phyloP scores from a whole-genome alignment of 2,888 invertebrate species.

The Chrysopilus asiliformis region DNA sequence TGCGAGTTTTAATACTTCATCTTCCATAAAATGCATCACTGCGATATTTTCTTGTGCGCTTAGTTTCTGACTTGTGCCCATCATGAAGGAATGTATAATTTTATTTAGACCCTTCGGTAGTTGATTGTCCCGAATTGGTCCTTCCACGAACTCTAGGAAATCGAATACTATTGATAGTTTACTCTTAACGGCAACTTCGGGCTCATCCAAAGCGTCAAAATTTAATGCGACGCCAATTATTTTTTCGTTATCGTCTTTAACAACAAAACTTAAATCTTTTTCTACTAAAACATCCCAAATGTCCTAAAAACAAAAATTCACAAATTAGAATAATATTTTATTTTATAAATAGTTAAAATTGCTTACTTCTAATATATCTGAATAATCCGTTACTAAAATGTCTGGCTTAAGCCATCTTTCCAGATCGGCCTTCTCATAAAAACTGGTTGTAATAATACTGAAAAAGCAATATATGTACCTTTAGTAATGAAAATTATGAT shows the following conservation, averaged over 20 bases:
- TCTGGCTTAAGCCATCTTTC: slow-evolving; percentile 65
- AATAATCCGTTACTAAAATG: slow-evolving; percentile 54
- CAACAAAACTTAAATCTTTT: slow-evolving; percentile 59
- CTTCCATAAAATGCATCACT: slow-evolving; percentile 66
- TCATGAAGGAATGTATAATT: slow-evolving; percentile 75
- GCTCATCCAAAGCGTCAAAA: slow-evolving; percentile 71
- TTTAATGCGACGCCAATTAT: slow-evolving; percentile 59
- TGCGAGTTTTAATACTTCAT: slow-evolving; percentile 55
- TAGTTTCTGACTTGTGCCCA: slow-evolving; percentile 59
- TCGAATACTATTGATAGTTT: slow-evolving; percentile 60
- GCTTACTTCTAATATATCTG: slow-evolving; percentile 44
- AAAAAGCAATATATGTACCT: slow-evolving; percentile 15
- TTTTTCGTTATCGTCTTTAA: slow-evolving; percentile 42
- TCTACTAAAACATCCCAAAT: slow-evolving; percentile 58
- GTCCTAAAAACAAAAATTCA: slow-evolving; percentile 24
- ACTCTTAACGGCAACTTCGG: slow-evolving; percentile 52
- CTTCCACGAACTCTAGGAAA: slow-evolving; percentile 64
- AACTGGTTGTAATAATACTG: slow-evolving; percentile 74
- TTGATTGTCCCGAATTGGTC: slow-evolving; percentile 50
- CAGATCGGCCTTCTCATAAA: slow-evolving; percentile 73
- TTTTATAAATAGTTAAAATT: slow-evolving; percentile 3
- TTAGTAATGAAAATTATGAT: slow-evolving; percentile 3
- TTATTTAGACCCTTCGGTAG: slow-evolving; percentile 51
- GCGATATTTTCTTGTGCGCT: slow-evolving; percentile 61
- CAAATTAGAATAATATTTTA: background rate